Evolutionary conservation across 2,888 invertebrate species (phyloP), one percentile per base, ranked within the genome.

Genomic region (Zaprionus bogoriensis): DNA sequence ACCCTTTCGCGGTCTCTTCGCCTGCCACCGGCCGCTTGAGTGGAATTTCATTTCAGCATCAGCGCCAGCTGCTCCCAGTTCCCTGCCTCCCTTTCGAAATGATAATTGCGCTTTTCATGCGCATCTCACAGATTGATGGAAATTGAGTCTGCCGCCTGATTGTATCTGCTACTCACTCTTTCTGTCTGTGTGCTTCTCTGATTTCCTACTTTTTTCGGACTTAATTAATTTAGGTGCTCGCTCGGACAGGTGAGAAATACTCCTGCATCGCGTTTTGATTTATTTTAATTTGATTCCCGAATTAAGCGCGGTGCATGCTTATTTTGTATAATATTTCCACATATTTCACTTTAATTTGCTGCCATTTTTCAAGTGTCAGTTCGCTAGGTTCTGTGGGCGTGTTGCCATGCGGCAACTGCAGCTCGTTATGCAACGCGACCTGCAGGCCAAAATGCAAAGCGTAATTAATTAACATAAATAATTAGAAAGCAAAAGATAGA

Each of bases 71-170:
- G 71, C 9, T n/a, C n/a, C 28, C 14, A 5, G 1, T 6, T 14
- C 7, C 17, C 17, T 7, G 7, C 32, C 32, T 0, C 10, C 10
- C 27, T 27, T 9, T 3, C n/a, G 14, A 63, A 63, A 78, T 66
- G 76, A 81, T 81, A 81, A 81, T 81, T 81, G 81, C 78, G 81
- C 84, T 81, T 84, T 81, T 81, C 74, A 77, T 77, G 74, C 74
- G 63, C 41, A 41, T 41, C 41, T n/a, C 20, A 60, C 79, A 81
- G 85, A 84, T 84, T 83, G 74, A 83, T 77, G 67, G 70, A 79
- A 82, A 76, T 76, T 73, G 80, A 76, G 70, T 74, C 64, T 64
- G 73, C 60, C 42, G 20, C 12, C 50, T 32, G 79, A 82, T 78
- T 65, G 67, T 72, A 62, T 79, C 73, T 59, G 41, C 59, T 58